These are phyloP conservation scores for Coecobrya sp. DNA, from an alignment of 2,888 invertebrate species.

Conservation along the genomic window DNA sequence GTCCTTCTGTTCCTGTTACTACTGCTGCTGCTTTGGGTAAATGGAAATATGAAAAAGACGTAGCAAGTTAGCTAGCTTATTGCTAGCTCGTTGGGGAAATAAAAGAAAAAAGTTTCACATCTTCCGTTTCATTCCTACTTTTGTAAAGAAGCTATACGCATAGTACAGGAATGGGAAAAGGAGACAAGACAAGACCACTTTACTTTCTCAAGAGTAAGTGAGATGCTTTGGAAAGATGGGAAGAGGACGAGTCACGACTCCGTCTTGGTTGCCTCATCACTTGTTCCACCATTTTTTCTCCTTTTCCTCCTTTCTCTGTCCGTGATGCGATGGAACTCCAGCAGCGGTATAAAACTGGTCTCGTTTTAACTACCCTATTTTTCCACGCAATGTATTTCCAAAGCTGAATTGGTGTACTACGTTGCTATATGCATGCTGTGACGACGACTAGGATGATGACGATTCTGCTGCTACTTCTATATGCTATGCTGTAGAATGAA, in stretches of 20 bases:
- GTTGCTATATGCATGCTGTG: constrained; percentile 29
- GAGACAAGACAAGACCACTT: constrained; percentile 48
- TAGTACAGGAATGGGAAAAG: neutral
- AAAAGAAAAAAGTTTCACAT: constrained; percentile 46
- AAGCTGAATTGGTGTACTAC: constrained; percentile 28
- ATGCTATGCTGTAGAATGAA: neutral
- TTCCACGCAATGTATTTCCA: constrained; percentile 64
- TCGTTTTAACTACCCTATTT: constrained; percentile 64
- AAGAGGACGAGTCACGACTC: constrained; percentile 39
- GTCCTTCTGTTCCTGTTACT: neutral
- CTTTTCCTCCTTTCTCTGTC: neutral
- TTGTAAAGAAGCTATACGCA: neutral
- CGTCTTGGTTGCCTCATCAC: constrained; percentile 52
- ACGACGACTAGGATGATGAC: neutral
- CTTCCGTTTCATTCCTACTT: constrained; percentile 49
- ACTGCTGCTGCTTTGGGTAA: neutral
- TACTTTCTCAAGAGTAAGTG: constrained; percentile 42
- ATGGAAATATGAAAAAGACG: neutral
- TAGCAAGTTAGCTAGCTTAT: neutral
- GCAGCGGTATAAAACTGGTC: constrained; percentile 19
- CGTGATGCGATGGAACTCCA: neutral
- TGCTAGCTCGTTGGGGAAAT: constrained; percentile 12
- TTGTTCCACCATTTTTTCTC: constrained; percentile 42
- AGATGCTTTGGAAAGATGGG: constrained; percentile 18
- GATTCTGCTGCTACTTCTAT: neutral